A percentile compares a stretch with the other conserved stretches of the same genome.
These are phyloP conservation scores for Alsophila aescularia DNA, from an alignment of 2,888 invertebrate genomes.

Conservation along the genomic window DNA sequence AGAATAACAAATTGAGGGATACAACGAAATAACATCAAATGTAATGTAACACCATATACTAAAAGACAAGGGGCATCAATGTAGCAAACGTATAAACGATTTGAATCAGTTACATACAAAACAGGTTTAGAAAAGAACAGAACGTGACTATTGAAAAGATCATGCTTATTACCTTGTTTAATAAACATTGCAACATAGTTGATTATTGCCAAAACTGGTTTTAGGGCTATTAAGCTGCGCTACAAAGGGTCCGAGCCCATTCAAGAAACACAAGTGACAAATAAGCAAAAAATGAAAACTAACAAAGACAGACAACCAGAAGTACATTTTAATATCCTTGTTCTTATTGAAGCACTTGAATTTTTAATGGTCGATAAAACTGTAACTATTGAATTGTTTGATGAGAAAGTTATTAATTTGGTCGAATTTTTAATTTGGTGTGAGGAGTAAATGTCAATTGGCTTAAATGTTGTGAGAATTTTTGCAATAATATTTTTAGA, in stretches of 20 bases:
- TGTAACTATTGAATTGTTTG: slow-evolving; percentile 57
- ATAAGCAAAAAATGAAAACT: slow-evolving; percentile 68
- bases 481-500: slow-evolving; percentile 48
- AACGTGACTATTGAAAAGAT: slow-evolving; percentile 53
- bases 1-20: no score
- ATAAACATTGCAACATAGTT: slow-evolving; percentile 83
- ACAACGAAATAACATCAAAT: background rate
- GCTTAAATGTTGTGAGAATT: slow-evolving; percentile 53
- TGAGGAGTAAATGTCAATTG: slow-evolving; percentile 27
- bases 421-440: slow-evolving; percentile 51
- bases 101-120: slow-evolving; percentile 42
- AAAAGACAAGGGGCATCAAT: background rate
- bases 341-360: slow-evolving; percentile 64
- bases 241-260: slow-evolving; percentile 15
- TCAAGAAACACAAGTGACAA: slow-evolving; percentile 50
- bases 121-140: slow-evolving; percentile 49
- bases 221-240: slow-evolving; percentile 13
- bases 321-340: slow-evolving; percentile 75
- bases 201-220: slow-evolving; percentile 71
- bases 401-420: slow-evolving; percentile 76
- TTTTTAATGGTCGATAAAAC: slow-evolving; percentile 77
- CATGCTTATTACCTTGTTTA: slow-evolving; percentile 79
- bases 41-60: background rate
- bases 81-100: slow-evolving; percentile 31
- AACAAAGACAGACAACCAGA: slow-evolving; percentile 67